Conservation (phyloP, 2,888 invertebrate species). For the Ceraclea dissimilis region DNA sequence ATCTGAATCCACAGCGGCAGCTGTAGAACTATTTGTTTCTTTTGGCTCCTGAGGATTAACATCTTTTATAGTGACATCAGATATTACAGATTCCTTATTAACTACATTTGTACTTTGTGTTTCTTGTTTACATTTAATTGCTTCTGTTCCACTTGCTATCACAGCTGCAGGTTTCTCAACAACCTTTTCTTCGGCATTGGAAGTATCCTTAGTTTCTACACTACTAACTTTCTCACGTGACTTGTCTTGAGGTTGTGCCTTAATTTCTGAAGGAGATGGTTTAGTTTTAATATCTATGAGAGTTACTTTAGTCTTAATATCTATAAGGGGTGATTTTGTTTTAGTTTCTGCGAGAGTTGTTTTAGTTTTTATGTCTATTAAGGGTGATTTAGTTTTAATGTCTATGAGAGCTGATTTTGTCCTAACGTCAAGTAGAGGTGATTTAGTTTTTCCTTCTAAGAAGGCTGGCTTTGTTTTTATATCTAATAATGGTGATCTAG, state of each 20-base stretch:
- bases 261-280: slow-evolving; percentile 32
- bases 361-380: not conserved
- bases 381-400: not conserved
- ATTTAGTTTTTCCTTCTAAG: not conserved
- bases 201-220: slow-evolving; percentile 3
- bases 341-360: not conserved
- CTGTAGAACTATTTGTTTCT: slow-evolving; percentile 22
- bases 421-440: not conserved
- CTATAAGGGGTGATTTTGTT: not conserved
- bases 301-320: not conserved
- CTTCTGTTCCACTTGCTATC: slow-evolving; percentile 29
- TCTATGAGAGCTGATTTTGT: not conserved
- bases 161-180: slow-evolving; percentile 39
- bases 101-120: slow-evolving; percentile 17
- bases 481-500: not conserved
- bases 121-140: slow-evolving; percentile 40
- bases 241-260: slow-evolving; percentile 33
- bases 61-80: slow-evolving; percentile 18
- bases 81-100: slow-evolving; percentile 20
- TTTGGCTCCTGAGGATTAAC: slow-evolving; percentile 26
- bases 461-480: not conserved
- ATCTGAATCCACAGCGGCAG: slow-evolving; percentile 12
- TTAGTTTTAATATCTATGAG: not conserved
- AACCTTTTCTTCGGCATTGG: slow-evolving; percentile 40
- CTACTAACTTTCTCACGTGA: slow-evolving; percentile 18